Evolutionary conservation across 2,113 vertebrate species (phyloP), one percentile per base, ranked within the genome.

Genomic region (Halichoeres trimaculatus): DNA sequence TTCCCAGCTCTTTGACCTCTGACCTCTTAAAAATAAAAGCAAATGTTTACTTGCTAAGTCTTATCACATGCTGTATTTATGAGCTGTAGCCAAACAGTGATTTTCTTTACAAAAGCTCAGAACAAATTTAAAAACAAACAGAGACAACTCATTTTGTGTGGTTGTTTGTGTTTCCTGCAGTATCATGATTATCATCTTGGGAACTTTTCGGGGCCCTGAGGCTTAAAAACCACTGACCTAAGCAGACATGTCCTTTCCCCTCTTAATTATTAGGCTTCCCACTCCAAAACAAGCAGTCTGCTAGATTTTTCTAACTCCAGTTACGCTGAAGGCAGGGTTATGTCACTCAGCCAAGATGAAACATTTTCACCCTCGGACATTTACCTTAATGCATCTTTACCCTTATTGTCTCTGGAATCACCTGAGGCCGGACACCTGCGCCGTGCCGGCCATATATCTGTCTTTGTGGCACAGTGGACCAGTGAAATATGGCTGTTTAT

Each of bases 391-490:
- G 66, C 74, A 52, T 68, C 74, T 83, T 56, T 34, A 38, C 54
- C 55, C 48, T 63, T 78, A 77, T 76, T 74, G 58, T 76, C 30
- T 24, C 20, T 35, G 51, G 55, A 76, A 65, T 75, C 65, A 87
- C 89, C 87, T 76, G 84, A 85, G 85, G 88, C 84, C 26, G 2
- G 62, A 72, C 88, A 91, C 88, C 86, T 90, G 88, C 58, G 55
- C 72, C 10, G 17, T 53, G 70, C 69, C 20, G 41, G 48, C 26
- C 8, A 34, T 64, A 68, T 74, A 64, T 67, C 47, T 83, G 68
- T 74, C 75, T 71, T 53, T 62, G 54, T 48, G 43, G 80, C 0
- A 19, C 73, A 56, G 55, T 72, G 67, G 57, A 34, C 59, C 64
- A 47, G 14, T 85, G 84, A 87, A 83, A 83, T 89, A 85, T 77